A percentile compares a stretch with the other conserved stretches of the same genome.
phyloP scores from a whole-genome alignment of 2,113 vertebrate species.

The Syrmaticus mikado region DNA sequence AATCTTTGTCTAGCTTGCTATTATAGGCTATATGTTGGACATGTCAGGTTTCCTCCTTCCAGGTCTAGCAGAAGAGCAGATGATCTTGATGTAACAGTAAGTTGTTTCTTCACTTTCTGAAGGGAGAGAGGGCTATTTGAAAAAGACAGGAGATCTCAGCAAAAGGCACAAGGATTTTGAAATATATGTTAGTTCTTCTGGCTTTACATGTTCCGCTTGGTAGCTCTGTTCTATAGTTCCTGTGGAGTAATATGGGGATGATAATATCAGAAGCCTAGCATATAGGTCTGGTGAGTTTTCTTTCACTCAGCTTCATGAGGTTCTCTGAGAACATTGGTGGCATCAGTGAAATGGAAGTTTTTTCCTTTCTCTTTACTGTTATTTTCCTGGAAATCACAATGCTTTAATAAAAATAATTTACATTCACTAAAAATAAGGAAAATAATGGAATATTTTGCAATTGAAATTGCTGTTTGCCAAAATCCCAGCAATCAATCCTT shows the following conservation, averaged over 20 bases:
- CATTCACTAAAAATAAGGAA: not conserved
- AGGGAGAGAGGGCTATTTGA: not conserved
- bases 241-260: not conserved
- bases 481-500: not conserved
- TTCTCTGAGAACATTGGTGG: not conserved
- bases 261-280: not conserved
- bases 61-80: not conserved
- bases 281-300: not conserved
- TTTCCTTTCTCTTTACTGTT: not conserved
- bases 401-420: not conserved
- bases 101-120: not conserved
- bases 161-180: not conserved
- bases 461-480: not conserved
- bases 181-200: not conserved
- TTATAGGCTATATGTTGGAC: not conserved
- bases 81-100: not conserved
- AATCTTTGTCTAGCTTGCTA: not conserved
- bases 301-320: not conserved
- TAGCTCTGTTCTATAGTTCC: not conserved
- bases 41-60: not conserved
- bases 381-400: not conserved
- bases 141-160: not conserved
- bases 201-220: accelerated
- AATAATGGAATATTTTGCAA: not conserved
- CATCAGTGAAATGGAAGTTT: not conserved